These are phyloP conservation scores for Troides oblongomaculatus DNA, from an alignment of 2,888 invertebrate genomes.

Conservation along the genomic window DNA sequence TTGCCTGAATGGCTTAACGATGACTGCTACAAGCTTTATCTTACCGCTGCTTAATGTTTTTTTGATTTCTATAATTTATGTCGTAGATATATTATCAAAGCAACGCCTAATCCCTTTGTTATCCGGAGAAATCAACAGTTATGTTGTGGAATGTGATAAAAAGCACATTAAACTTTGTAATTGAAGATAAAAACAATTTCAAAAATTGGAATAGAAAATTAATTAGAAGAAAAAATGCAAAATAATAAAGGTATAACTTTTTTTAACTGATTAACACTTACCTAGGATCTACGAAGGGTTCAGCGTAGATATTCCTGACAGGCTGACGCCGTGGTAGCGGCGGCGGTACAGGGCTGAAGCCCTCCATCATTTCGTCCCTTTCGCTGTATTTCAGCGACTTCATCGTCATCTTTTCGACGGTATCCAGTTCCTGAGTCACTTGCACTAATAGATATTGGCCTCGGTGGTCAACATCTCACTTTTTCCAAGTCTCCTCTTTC, in stretches of 20 bases:
- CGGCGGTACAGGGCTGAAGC: slow-evolving; percentile 80
- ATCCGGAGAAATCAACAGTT: slow-evolving; percentile 17
- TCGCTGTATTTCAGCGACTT: slow-evolving; percentile 80
- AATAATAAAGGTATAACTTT: slow-evolving; percentile 1
- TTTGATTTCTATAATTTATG: slow-evolving; percentile 37
- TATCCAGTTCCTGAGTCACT: slow-evolving; percentile 53
- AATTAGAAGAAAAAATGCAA: neutral
- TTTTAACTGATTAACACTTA: slow-evolving; percentile 48
- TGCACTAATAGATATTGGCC: slow-evolving; percentile 60
- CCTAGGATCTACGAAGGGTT: slow-evolving; percentile 83
- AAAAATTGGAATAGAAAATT: neutral
- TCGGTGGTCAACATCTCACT: slow-evolving; percentile 63
- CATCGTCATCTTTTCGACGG: slow-evolving; percentile 79
- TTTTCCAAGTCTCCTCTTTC: slow-evolving; percentile 47
- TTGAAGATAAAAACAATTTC: neutral
- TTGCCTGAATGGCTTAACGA: slow-evolving; percentile 51
- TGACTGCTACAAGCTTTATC: slow-evolving; percentile 51
- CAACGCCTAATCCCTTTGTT: slow-evolving; percentile 19
- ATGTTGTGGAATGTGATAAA: slow-evolving; percentile 14
- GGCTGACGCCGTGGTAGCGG: slow-evolving; percentile 82
- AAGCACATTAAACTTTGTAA: slow-evolving; percentile 7
- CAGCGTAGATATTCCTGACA: slow-evolving; percentile 83
- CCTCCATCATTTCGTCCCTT: slow-evolving; percentile 78
- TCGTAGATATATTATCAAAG: slow-evolving; percentile 27
- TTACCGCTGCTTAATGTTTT: slow-evolving; percentile 43